Percentiles rank a stretch among this genome's conserved stretches.
These are phyloP conservation scores for Caenorhabditis doughertyi DNA, from an alignment of 2,888 invertebrate species.

Conservation along the genomic window DNA sequence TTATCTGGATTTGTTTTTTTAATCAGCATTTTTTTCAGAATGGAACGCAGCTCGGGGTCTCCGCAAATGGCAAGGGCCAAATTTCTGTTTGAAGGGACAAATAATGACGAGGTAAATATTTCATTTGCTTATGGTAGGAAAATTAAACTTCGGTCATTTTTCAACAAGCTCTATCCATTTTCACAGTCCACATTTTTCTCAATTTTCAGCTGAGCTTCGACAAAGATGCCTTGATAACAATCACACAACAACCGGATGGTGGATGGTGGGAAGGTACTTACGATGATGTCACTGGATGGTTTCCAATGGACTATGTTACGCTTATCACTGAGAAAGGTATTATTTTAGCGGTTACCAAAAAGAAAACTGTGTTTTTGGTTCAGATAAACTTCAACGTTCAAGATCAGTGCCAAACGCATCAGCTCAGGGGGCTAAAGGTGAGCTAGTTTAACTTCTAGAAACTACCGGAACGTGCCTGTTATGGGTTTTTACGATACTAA, in stretches of 20 bases:
- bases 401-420: slow-evolving; percentile 66
- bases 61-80: slow-evolving; percentile 83
- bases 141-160: background rate
- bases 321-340: slow-evolving; percentile 71
- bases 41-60: slow-evolving; percentile 51
- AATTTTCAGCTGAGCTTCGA: slow-evolving; percentile 87
- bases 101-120: slow-evolving; percentile 93
- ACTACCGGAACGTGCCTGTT: background rate
- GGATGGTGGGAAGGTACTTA: slow-evolving; percentile 99
- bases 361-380: slow-evolving; percentile 15
- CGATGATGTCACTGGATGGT: slow-evolving; percentile 80
- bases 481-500: too few species aligned
- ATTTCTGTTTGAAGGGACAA: slow-evolving; percentile 94
- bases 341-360: background rate
- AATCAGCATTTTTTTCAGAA: slow-evolving; percentile 20
- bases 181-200: background rate
- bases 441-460: background rate
- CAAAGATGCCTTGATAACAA: slow-evolving; percentile 96
- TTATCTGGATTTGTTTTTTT: too few species aligned
- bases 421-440: slow-evolving; percentile 15
- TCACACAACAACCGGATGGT: slow-evolving; percentile 92
- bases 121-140: background rate
- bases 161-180: background rate
- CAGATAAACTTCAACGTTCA: slow-evolving; percentile 65
- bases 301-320: slow-evolving; percentile 77